Conservation (phyloP, 2,888 invertebrate genomes). For the Dendrolimus houi region DNA sequence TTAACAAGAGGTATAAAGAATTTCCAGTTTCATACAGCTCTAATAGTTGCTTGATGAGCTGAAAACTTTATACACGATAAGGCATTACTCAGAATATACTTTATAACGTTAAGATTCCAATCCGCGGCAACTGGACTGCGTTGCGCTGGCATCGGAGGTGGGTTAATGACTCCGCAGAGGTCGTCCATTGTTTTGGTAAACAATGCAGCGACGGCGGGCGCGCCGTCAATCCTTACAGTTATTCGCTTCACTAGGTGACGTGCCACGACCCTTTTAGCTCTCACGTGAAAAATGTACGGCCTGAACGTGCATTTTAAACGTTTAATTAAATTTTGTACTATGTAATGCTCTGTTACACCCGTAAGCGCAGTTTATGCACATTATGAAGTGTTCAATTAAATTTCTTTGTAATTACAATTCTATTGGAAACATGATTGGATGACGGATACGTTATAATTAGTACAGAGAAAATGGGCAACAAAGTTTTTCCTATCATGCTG, state of each 20-base stretch:
- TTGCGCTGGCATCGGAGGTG: conserved; percentile 51
- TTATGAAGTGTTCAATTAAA: no score
- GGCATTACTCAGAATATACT: no score
- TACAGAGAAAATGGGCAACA: no score
- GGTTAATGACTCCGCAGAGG: conserved; percentile 73
- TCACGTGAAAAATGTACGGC: conserved; percentile 42
- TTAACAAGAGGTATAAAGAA: no score
- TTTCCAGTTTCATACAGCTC: no score
- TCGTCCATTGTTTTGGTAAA: conserved; percentile 71
- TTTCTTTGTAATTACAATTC: no score
- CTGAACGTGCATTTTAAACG: conserved; percentile 20
- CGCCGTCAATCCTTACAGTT: conserved; percentile 60
- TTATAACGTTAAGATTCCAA: conserved; percentile 31
- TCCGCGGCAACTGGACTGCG: conserved; percentile 23
- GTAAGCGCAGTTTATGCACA: not conserved
- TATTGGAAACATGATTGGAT: no score
- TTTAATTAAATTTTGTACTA: conserved; percentile 25
- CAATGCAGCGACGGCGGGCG: conserved; percentile 55
- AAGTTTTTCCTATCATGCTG: no score
- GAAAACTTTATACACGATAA: no score
- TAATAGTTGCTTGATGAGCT: no score
- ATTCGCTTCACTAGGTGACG: conserved; percentile 60
- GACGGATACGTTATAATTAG: no score
- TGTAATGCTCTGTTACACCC: not conserved
- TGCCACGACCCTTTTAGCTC: conserved; percentile 46